phyloP scores from a whole-genome alignment of 2,113 vertebrate species.

The Axis porcinus region DNA sequence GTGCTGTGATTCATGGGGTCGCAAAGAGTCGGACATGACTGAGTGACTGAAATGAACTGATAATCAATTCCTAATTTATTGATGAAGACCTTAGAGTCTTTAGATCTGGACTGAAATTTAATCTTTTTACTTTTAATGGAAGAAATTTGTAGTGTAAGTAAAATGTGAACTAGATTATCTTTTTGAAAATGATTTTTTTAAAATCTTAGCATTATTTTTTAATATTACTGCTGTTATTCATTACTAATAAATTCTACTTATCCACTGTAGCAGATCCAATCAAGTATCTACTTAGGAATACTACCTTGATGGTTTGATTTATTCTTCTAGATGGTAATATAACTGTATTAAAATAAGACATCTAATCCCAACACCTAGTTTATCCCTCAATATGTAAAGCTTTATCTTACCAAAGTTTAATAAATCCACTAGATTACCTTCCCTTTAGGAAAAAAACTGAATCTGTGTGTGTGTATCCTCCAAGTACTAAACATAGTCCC shows the following conservation, averaged over 20 bases:
- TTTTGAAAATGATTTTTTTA: background rate
- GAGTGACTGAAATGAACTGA: too few species aligned
- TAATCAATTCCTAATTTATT: background rate
- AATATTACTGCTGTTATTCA: background rate
- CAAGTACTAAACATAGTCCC: background rate
- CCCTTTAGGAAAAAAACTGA: background rate
- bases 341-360: background rate
- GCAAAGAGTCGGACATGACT: too few species aligned
- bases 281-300: background rate
- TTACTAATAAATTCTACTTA: background rate
- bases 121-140: background rate
- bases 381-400: background rate
- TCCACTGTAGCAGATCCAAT: background rate
- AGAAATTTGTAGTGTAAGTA: background rate
- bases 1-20: too few species aligned
- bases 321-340: background rate
- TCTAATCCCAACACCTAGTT: background rate
- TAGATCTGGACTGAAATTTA: background rate
- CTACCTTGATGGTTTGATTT: background rate
- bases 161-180: background rate
- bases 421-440: background rate
- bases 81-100: background rate
- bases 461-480: background rate
- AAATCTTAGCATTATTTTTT: background rate
- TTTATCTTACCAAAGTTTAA: constrained; percentile 8